These are phyloP conservation scores for Spodoptera picta DNA, from an alignment of 2,888 invertebrate genomes.

Conservation along the genomic window DNA sequence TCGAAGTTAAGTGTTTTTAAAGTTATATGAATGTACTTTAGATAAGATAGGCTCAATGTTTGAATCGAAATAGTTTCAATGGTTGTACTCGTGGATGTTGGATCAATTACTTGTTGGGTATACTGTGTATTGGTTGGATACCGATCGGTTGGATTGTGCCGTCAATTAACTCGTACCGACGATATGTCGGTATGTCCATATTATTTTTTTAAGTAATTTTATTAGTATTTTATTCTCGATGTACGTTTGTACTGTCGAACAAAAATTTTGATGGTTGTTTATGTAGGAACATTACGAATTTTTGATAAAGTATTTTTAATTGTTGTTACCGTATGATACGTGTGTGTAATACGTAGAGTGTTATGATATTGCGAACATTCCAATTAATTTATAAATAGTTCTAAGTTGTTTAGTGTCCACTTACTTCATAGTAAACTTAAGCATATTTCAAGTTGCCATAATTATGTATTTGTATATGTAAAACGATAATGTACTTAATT, in stretches of 20 bases:
- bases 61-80: slow-evolving; percentile 67
- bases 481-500: slow-evolving; percentile 83
- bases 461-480: slow-evolving; percentile 66
- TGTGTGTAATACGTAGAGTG: slow-evolving; percentile 69
- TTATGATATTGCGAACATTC: slow-evolving; percentile 77
- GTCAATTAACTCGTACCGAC: slow-evolving; percentile 80
- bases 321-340: slow-evolving; percentile 82
- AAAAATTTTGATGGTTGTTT: slow-evolving; percentile 69
- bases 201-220: slow-evolving; percentile 82
- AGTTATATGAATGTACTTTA: slow-evolving; percentile 68
- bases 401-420: slow-evolving; percentile 65
- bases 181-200: slow-evolving; percentile 81
- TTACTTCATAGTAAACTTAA: slow-evolving; percentile 59
- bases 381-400: slow-evolving; percentile 69
- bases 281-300: slow-evolving; percentile 67
- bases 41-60: slow-evolving; percentile 73
- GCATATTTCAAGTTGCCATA: slow-evolving; percentile 81
- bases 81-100: slow-evolving; percentile 71
- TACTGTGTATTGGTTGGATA: slow-evolving; percentile 56
- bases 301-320: slow-evolving; percentile 76
- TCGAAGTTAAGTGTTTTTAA: slow-evolving; percentile 69
- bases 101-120: slow-evolving; percentile 66
- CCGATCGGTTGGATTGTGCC: slow-evolving; percentile 73
- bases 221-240: slow-evolving; percentile 69
- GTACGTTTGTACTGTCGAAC: slow-evolving; percentile 60